These are phyloP conservation scores for Hemichromis elongatus DNA, from an alignment of 2,113 vertebrate species.

Conservation along the genomic window DNA sequence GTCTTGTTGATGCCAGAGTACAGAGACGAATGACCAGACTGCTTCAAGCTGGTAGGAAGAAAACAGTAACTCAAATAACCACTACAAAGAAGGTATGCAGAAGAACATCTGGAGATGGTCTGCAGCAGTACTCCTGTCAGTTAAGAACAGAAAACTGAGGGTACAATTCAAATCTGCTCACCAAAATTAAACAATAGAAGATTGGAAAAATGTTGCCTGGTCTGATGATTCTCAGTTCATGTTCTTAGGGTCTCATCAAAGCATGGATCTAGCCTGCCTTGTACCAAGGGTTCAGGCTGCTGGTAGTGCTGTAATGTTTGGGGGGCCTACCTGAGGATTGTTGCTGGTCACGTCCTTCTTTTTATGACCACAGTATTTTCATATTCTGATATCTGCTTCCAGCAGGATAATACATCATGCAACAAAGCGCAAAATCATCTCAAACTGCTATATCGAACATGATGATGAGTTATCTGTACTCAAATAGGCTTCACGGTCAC, in stretches of 20 bases:
- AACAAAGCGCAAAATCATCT: background rate
- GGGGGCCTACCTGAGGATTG: background rate
- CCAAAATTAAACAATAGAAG: background rate
- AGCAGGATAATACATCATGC: background rate
- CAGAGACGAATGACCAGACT: background rate
- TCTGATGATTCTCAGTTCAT: too few species aligned
- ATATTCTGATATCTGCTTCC: background rate
- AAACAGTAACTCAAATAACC: background rate
- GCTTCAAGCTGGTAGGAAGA: background rate
- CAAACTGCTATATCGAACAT: background rate
- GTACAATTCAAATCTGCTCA: background rate
- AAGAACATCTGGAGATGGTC: background rate
- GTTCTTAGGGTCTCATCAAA: background rate
- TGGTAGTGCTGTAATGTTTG: background rate
- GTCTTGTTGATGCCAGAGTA: background rate
- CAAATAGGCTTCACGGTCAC: background rate
- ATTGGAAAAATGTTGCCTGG: background rate
- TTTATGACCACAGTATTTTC: background rate
- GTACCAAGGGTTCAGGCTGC: background rate
- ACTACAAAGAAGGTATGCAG: background rate
- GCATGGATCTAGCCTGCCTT: background rate
- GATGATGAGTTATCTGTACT: background rate
- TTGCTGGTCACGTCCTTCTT: background rate
- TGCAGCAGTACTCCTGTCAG: fast-evolving
- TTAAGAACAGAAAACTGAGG: background rate